Evolutionary conservation across 2,797 vertebrate species (phyloP).

Genomic region (Heteromormyrus szaboi): DNA sequence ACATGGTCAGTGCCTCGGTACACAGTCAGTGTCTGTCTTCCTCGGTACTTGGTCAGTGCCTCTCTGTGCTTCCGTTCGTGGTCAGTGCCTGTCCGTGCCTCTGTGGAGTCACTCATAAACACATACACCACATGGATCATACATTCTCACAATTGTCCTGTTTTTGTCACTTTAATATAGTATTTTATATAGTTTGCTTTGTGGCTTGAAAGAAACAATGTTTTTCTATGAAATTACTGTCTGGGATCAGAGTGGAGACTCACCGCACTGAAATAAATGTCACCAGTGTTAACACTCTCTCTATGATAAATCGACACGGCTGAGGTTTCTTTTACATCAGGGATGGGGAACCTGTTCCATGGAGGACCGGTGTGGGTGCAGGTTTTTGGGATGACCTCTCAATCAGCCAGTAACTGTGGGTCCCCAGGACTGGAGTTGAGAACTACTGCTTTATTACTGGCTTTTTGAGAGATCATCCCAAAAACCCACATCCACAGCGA

Average conservation of each 20-base stretch:
- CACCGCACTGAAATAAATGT: background rate
- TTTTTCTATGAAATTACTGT: background rate
- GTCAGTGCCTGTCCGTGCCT: background rate
- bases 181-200: background rate
- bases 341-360: background rate
- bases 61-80: background rate
- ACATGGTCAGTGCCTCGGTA: background rate
- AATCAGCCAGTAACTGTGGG: background rate
- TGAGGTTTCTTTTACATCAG: background rate
- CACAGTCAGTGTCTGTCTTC: no score
- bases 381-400: background rate
- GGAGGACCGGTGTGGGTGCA: background rate
- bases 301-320: background rate
- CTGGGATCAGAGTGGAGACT: background rate
- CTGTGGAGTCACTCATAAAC: conserved; percentile 7
- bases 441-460: background rate
- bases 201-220: background rate
- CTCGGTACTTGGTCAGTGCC: no score
- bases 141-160: background rate
- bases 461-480: background rate
- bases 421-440: background rate
- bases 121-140: conserved; percentile 8
- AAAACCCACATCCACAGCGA: no score
- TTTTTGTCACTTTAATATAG: background rate
- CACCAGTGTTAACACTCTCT: background rate